Percentiles rank a stretch among this genome's conserved stretches.
These are phyloP conservation scores for Scolopax bukidnonensis DNA, from an alignment of 2,797 vertebrate species.

Conservation along the genomic window DNA sequence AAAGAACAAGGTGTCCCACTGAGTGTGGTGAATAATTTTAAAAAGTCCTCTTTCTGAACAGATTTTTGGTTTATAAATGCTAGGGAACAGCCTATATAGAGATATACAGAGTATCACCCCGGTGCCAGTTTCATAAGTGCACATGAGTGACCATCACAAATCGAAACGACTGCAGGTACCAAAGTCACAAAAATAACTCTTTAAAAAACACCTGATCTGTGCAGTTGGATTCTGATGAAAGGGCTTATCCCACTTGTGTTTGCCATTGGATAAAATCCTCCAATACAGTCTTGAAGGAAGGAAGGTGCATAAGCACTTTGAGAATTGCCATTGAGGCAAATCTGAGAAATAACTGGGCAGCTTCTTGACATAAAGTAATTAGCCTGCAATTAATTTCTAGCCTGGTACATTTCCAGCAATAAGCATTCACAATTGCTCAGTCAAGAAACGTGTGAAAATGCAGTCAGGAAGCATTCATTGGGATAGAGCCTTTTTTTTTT, in stretches of 20 bases:
- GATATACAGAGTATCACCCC: neutral
- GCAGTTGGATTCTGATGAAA: neutral
- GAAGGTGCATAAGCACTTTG: neutral
- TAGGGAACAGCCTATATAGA: neutral
- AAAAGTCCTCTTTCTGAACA: neutral
- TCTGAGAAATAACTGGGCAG: neutral
- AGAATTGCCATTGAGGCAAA: neutral
- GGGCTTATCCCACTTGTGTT: neutral
- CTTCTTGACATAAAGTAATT: constrained; percentile 10
- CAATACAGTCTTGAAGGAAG: neutral
- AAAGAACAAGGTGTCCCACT: neutral
- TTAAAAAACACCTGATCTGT: neutral
- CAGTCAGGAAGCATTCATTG: neutral
- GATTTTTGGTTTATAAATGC: neutral
- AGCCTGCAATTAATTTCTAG: constrained; percentile 18
- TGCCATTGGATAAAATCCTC: neutral
- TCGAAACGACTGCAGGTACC: neutral
- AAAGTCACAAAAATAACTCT: neutral
- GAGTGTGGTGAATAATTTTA: neutral
- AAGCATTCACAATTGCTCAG: neutral
- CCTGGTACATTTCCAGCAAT: neutral
- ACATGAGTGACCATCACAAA: neutral
- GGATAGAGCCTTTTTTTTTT: neutral
- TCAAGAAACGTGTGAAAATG: constrained; percentile 17
- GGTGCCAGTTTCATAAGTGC: neutral